Percentiles rank a stretch among this genome's conserved stretches.
Conservation (phyloP, 2,797 vertebrate species). For the Synaphobranchus kaupii region DNA sequence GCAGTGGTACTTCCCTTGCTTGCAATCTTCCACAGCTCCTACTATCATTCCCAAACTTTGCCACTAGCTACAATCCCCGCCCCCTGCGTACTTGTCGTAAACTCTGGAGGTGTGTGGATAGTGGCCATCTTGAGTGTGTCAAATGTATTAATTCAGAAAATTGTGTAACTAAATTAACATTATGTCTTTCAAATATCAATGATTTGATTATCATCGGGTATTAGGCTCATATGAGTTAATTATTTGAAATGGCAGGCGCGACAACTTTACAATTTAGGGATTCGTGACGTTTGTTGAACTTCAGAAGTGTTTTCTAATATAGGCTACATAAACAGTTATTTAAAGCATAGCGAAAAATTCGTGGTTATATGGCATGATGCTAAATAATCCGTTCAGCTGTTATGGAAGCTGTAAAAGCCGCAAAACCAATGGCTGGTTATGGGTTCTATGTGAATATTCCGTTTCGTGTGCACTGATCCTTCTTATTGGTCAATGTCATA, state of each 20-base stretch:
- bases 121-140: constrained; percentile 75
- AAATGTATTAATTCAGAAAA: background rate
- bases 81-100: constrained; percentile 71
- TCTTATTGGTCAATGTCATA: constrained; percentile 30
- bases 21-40: constrained; percentile 69
- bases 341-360: background rate
- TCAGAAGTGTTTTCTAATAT: background rate
- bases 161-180: background rate
- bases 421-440: constrained; percentile 38
- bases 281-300: background rate
- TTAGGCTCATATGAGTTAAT: background rate
- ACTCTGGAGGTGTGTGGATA: constrained; percentile 47
- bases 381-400: background rate
- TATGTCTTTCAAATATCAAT: constrained; percentile 18
- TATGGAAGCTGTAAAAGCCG: constrained; percentile 41
- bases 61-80: constrained; percentile 76
- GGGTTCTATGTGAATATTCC: constrained; percentile 14
- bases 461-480: background rate
- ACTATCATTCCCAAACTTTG: constrained; percentile 91
- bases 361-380: background rate
- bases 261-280: background rate
- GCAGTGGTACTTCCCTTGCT: constrained; percentile 70
- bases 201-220: background rate
- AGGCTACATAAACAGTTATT: background rate
- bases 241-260: background rate